These are phyloP conservation scores for Coelopa frigida DNA, from an alignment of 1,140 invertebrate species.

Conservation along the genomic window DNA sequence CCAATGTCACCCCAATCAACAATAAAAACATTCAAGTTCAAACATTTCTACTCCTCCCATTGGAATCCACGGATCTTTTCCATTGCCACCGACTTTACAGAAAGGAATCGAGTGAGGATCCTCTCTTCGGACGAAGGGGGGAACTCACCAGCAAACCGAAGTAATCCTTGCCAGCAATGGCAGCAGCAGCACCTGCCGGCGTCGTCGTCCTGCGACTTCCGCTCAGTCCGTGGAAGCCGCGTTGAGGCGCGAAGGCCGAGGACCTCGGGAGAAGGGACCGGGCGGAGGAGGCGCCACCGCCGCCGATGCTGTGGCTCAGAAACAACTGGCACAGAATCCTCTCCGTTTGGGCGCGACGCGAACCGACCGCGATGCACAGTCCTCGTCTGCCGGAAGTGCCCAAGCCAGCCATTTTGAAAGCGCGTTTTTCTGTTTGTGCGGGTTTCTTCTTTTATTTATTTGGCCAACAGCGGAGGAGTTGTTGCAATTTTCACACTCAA, in stretches of 20 bases:
- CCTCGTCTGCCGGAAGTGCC: conserved; percentile 37
- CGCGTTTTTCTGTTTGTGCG: too few relatives aligned
- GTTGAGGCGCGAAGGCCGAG: conserved; percentile 4
- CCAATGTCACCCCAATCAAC: too few relatives aligned
- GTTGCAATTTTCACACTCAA: too few relatives aligned
- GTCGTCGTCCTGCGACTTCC: conserved; percentile 2
- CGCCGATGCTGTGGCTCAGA: conserved; percentile 14
- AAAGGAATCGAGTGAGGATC: too few relatives aligned
- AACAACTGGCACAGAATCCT: conserved; percentile 30
- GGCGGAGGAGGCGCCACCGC: conserved; percentile 3
- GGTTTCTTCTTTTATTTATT: too few relatives aligned
- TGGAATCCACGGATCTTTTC: too few relatives aligned
- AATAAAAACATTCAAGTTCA: too few relatives aligned
- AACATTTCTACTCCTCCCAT: too few relatives aligned
- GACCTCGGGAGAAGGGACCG: not conserved
- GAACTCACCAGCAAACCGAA: conserved; percentile 29
- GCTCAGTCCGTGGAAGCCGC: conserved; percentile 31
- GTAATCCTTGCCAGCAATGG: conserved; percentile 22
- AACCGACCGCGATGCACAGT: conserved; percentile 26
- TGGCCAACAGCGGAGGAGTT: too few relatives aligned
- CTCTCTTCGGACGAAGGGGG: not conserved
- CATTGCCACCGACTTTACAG: too few relatives aligned
- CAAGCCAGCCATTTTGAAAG: conserved; percentile 38
- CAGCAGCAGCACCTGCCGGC: conserved; percentile 11
- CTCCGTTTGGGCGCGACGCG: conserved; percentile 31